These are phyloP conservation scores for Poecile atricapillus DNA, from an alignment of 2,113 vertebrate genomes.

Conservation along the genomic window DNA sequence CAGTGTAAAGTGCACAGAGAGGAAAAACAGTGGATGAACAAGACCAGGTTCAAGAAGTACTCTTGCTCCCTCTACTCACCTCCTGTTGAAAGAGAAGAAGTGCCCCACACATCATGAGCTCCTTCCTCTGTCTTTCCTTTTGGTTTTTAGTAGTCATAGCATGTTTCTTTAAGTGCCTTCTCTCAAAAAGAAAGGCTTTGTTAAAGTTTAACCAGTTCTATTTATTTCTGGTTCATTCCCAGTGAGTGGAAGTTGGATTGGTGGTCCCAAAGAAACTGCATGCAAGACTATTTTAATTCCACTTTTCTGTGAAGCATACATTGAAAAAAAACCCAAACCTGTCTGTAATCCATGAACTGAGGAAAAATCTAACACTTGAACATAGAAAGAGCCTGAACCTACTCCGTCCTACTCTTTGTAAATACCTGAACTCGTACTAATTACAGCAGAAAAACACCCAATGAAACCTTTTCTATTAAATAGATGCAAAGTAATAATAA, in stretches of 20 bases:
- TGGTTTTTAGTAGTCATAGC: neutral
- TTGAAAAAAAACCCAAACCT: neutral
- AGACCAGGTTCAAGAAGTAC: accelerated
- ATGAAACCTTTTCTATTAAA: neutral
- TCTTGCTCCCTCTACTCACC: neutral
- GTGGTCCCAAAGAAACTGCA: neutral
- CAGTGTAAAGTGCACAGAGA: neutral
- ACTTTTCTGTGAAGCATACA: neutral
- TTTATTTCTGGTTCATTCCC: neutral
- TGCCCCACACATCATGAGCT: neutral
- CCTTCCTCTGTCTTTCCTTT: neutral
- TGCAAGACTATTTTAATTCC: neutral
- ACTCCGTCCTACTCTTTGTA: neutral
- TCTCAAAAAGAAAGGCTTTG: neutral
- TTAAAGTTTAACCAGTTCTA: neutral
- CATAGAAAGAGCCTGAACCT: neutral
- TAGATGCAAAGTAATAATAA: neutral
- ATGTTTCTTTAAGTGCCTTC: neutral
- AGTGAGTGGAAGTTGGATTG: neutral
- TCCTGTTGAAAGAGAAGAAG: neutral
- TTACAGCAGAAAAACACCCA: neutral
- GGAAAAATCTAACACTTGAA: neutral
- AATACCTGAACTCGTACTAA: neutral
- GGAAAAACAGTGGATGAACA: neutral
- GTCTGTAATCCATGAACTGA: neutral